Base-by-base conservation (phyloP, 2,797 vertebrate genomes). In the Valencia hispanica region DNA sequence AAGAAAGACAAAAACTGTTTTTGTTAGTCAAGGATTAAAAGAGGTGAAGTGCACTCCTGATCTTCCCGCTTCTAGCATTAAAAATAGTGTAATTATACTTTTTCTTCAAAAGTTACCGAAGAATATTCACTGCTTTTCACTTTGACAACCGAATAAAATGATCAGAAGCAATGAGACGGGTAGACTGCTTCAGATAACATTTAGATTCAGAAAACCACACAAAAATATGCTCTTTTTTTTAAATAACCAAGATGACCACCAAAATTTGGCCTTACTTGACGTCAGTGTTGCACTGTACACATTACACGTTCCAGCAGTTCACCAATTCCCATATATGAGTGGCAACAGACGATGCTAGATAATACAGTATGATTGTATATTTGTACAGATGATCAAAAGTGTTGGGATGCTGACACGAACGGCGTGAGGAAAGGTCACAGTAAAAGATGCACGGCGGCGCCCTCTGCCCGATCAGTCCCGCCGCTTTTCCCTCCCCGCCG, bases 361-460 rank as follows among this genome's bases (percentile, higher is more conserved):
- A 34, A 80, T 71, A 79, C 70, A 84, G 75, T 70, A 71, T 74
- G 72, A 59, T 25, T 30, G 32, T 43, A 70, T 79, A 25, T 82
- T 77, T 79, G 70, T 39, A 87, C 70, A 22, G 27, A 34, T 72
- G 63, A 83, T 68, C 72, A 27, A 84, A 89, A 80, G 75, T 75
- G 77, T 83, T 75, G 74, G 68, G 36, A 86, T 68, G 73, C 45
- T 48, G 39, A 80, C 73, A 30, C 72, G 61, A 80, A 84, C 81
- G 84, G 75, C 79, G 83, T 27, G 80, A 77, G 83, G 85, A 48
- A 75, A 86, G 70, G 80, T 89, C 88, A 88, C 79, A 86, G 82
- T 84, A 85, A 82, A n/a, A 68, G 82, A 81, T 22, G 32, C n/a
- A 72, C 73, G 41, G 6, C 70, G 84, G 70, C n/a, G 70, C 2